Base-by-base conservation (phyloP, 2,113 vertebrate genomes). In the Astatoreochromis straeleni region DNA sequence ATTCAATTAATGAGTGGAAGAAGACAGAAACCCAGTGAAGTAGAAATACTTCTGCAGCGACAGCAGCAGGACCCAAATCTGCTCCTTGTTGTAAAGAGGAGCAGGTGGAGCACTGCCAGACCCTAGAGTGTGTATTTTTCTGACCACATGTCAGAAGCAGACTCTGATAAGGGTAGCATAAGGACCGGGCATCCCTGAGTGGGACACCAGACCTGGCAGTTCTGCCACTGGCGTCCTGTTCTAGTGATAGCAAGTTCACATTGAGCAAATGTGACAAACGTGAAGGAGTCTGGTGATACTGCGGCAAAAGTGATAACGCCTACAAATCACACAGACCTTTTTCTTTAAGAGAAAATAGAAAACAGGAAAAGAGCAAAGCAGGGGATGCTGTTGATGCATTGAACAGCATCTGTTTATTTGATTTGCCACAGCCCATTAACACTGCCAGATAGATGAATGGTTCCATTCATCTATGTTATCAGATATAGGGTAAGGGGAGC, bases 21-120 rank as follows among this genome's bases (percentile, higher is more conserved):
- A 65, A 65, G 60, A 65, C 33, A 65, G 60, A 65, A 65, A 80
- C 89, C 88, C 94, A 95, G 90, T 58, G 91, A 5, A 87, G 91
- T 94, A 21, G 24, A 84, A 19, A 84, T 31, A 47, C 58, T 33
- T 63, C 29, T 63, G 58, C 38, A 45, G 40, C 5, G 0, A 73
- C 40, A 73, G 68, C 21, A 73, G 40, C 40, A 10, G 68, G 68
- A 75, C 68, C 14, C 3, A 17, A 47, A 47, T 75, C 24, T 17
- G 42, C 68, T 75, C 21, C 40, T 45, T 75, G 21, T 17, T 75
- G 24, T 17, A 45, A 75, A 7, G 40, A 75, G 24, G 42, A 75
- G 16, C 68, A 75, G 68, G 68, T 47, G 40, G 40, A 75, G 24
- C 24, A 29, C 68, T 75, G 40, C 40, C 24, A 75, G 42, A 47